Evolutionary conservation across 2,888 invertebrate genomes (phyloP).

Genomic region (Sesia bembeciformis): DNA sequence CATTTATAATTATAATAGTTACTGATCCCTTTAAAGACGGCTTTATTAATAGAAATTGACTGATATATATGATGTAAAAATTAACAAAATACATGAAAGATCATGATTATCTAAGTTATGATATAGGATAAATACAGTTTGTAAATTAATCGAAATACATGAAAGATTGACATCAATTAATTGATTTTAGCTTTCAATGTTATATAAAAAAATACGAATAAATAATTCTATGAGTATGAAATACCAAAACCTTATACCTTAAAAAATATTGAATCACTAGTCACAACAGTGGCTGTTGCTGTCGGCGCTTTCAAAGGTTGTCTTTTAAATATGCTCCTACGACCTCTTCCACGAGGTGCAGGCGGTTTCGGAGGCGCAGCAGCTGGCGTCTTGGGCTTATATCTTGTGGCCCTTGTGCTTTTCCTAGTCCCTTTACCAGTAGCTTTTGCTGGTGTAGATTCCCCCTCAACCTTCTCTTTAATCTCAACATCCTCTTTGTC

Average conservation of each 20-base stretch:
- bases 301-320: constrained; percentile 86
- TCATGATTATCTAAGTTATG: no score
- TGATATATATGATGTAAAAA: no score
- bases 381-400: constrained; percentile 62
- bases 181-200: no score
- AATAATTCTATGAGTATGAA: no score
- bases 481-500: constrained; percentile 35
- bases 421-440: constrained; percentile 72
- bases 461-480: constrained; percentile 41
- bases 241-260: constrained; percentile 57
- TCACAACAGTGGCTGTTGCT: constrained; percentile 86
- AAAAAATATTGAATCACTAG: constrained; percentile 85
- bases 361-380: constrained; percentile 36
- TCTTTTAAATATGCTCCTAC: constrained; percentile 85
- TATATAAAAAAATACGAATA: no score
- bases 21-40: no score
- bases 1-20: no score
- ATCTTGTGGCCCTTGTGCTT: constrained; percentile 74
- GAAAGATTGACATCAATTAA: no score
- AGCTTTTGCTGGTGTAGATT: constrained; percentile 57
- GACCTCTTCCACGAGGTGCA: constrained; percentile 80
- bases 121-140: no score
- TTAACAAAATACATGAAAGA: no score
- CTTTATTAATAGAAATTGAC: no score
- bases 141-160: no score